Evolutionary conservation across 2,888 invertebrate species (phyloP).

Genomic region (Mimachlamys varia): DNA sequence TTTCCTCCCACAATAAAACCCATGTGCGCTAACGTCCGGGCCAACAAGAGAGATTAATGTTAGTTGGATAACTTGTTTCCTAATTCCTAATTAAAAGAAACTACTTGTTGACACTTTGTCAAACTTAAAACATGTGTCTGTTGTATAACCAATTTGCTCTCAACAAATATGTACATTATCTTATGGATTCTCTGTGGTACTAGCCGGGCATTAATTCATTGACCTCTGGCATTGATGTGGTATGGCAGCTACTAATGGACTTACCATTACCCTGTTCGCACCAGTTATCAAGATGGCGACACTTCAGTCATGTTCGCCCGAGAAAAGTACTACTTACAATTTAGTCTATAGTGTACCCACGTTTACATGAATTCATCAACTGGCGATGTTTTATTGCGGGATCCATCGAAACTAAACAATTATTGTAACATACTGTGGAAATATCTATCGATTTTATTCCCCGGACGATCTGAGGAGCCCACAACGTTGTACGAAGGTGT

Average conservation of each 20-base stretch:
- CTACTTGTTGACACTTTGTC: not conserved
- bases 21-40: too few relatives aligned
- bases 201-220: not conserved
- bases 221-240: not conserved
- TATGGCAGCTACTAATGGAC: constrained; percentile 9
- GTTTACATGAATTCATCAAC: constrained; percentile 26
- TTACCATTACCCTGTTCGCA: not conserved
- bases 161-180: not conserved
- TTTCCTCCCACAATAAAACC: too few relatives aligned
- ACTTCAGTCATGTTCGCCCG: not conserved
- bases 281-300: not conserved
- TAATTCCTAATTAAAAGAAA: too few relatives aligned
- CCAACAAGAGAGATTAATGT: too few relatives aligned
- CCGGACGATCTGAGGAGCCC: not conserved
- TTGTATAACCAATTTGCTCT: not conserved
- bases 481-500: not conserved
- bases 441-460: constrained; percentile 28
- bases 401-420: not conserved
- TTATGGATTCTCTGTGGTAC: not conserved
- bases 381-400: not conserved
- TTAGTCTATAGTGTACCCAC: not conserved
- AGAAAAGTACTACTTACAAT: not conserved
- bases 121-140: not conserved
- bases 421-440: not conserved
- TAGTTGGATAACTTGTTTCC: too few relatives aligned